These are phyloP conservation scores for Zoanthus sansibaricus DNA, from an alignment of 92 coral and sea anemone genomes.

Conservation along the genomic window DNA sequence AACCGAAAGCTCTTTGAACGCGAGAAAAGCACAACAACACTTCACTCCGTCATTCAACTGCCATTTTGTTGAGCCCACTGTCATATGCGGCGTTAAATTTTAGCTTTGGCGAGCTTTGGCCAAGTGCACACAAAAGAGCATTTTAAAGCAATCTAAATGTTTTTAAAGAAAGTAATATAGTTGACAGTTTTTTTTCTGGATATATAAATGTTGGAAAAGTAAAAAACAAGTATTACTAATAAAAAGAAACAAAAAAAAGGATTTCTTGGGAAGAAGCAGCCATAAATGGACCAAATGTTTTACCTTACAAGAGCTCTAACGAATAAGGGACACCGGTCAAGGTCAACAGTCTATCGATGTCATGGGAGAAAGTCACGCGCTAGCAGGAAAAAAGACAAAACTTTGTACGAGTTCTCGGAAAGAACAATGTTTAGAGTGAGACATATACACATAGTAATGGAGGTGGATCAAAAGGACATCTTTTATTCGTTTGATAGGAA, in stretches of 20 bases:
- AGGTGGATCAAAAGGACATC: not conserved
- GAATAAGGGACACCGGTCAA: conserved; percentile 7
- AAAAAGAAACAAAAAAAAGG: too few relatives aligned
- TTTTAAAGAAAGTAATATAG: too few relatives aligned
- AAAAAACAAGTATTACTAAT: too few relatives aligned
- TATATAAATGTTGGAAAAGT: too few relatives aligned
- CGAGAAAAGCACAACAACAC: not conserved
- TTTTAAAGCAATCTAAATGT: too few relatives aligned
- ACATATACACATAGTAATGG: not conserved
- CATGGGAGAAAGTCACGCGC: conserved; percentile 25
- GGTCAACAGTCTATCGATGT: not conserved
- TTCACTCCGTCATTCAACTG: conserved; percentile 34
- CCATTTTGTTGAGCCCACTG: conserved; percentile 55
- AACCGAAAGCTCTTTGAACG: not conserved
- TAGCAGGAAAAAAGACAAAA: not conserved
- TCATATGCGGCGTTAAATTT: not conserved
- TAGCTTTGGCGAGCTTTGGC: not conserved
- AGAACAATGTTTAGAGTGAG: not conserved
- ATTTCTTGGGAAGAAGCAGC: not conserved
- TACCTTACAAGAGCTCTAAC: not conserved
- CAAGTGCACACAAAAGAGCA: not conserved
- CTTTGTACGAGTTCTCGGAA: not conserved
- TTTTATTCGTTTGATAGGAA: not conserved
- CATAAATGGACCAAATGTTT: not conserved
- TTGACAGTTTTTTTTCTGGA: too few relatives aligned